Conservation (phyloP, 2,888 invertebrate species). For the Cyclophora albipunctata region DNA sequence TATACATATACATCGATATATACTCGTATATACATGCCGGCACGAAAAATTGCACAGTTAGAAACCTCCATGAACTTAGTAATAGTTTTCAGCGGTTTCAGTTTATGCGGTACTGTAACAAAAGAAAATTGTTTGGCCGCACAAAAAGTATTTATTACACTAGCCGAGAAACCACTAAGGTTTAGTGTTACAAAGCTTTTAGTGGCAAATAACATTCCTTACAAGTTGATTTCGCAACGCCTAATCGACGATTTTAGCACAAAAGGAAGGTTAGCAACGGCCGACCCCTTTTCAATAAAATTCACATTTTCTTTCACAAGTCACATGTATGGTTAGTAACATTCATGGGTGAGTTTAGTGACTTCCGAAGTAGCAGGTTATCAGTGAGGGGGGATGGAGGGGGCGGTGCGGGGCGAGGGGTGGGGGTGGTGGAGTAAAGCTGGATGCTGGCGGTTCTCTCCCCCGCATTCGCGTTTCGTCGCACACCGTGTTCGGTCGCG, state of each 20-base stretch:
- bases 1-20: no score
- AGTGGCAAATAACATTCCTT: constrained; percentile 25
- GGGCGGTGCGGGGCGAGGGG: constrained; percentile 29
- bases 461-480: constrained; percentile 64
- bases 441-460: constrained; percentile 58
- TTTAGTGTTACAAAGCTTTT: constrained; percentile 33
- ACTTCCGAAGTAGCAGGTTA: constrained; percentile 75
- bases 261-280: constrained; percentile 43
- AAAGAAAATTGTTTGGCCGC: constrained; percentile 13
- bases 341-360: constrained; percentile 70
- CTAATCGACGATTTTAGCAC: constrained; percentile 52
- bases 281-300: constrained; percentile 66
- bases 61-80: not conserved
- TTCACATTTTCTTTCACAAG: constrained; percentile 65
- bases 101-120: constrained; percentile 8
- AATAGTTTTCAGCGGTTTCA: constrained; percentile 6
- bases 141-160: constrained; percentile 18
- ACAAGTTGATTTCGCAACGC: constrained; percentile 41
- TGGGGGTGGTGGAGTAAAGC: constrained; percentile 41
- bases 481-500: constrained; percentile 54
- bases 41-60: not conserved
- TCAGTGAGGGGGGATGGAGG: constrained; percentile 49
- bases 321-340: constrained; percentile 56
- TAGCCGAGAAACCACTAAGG: constrained; percentile 17
- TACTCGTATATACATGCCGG: no score